Base-by-base conservation (phyloP, 37 sponge, comb jelly and placozoan genomes). In the Eunapius fragilis region DNA sequence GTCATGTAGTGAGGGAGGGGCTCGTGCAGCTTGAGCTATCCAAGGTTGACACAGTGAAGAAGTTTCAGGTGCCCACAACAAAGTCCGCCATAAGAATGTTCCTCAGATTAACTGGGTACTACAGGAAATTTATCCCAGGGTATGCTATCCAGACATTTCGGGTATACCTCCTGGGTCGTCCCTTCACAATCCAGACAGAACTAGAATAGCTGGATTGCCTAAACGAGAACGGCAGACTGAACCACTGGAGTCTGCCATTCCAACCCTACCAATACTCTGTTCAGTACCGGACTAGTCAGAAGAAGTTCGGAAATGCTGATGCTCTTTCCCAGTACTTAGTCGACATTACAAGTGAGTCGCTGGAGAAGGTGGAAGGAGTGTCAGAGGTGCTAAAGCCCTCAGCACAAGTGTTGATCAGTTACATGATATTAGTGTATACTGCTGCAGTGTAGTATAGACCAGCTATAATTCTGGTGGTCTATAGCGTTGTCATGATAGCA, bases 1-100 rank as follows among this genome's bases (percentile, higher is more conserved):
- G 89, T 30, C 84, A 88, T 47, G 67, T 58, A 0, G 69, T 88
- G 6, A 71, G 84, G 25, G 38, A 49, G 28, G 89, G 84, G 19
- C 19, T 13, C 12, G 68, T 84, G 79, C 48, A 31, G 73, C 72
- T 84, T 36, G 84, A 88, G 50, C 10, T 41, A 0, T 26, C 31
- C 48, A 88, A 88, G 31, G 25, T 84, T 25, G 78, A 47, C 28
- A 79, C 89, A 30, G 71, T 88, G 27, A 25, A 67, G 50, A 23
- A 68, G 26, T 71, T 71, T 6, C 72, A 26, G 26, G 7, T 71
- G 5, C 72, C 72, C 72, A 71, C 26, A 2, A 71, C 5, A 5
- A 71, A 71, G 69, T 25, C 26, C 2, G 72, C 26, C 7, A 7
- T 71, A 71, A 5, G 72, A 30, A 30, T 30, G 28, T 71, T 71